Conservation (phyloP, 2,113 vertebrate species). For the Oreocharis arfaki region DNA sequence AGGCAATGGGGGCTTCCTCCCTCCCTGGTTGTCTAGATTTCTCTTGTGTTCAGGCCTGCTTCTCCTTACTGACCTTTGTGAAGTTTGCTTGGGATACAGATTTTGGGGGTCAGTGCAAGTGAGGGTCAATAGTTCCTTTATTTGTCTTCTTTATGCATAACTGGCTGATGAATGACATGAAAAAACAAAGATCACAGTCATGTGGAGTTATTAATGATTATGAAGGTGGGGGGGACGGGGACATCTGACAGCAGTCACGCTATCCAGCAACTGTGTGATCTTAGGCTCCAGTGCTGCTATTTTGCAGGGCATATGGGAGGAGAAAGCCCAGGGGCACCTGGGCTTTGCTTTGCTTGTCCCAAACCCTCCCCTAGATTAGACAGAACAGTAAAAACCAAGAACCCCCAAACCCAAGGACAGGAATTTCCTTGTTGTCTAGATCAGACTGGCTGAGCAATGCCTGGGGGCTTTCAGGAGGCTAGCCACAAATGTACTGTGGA, state of each 20-base stretch:
- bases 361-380: not conserved
- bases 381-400: not conserved
- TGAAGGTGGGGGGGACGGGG: not conserved
- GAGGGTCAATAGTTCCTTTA: not conserved
- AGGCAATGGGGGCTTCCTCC: not conserved
- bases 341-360: not conserved
- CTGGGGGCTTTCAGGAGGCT: not conserved
- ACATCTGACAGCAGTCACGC: not conserved
- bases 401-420: not conserved
- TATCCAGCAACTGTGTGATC: not conserved
- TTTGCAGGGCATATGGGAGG: not conserved
- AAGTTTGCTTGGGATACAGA: not conserved
- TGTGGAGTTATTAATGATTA: not conserved
- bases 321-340: not conserved
- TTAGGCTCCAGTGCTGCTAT: not conserved
- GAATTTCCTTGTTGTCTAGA: not conserved
- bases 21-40: not conserved
- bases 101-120: not conserved
- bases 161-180: not conserved
- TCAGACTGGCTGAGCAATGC: not conserved
- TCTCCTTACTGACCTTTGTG: not conserved
- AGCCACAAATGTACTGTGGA: not conserved
- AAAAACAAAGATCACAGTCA: not conserved
- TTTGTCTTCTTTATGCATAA: not conserved
- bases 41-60: not conserved